Evolutionary conservation across 2,888 invertebrate species (phyloP).

Genomic region (Slavum lentiscoides): DNA sequence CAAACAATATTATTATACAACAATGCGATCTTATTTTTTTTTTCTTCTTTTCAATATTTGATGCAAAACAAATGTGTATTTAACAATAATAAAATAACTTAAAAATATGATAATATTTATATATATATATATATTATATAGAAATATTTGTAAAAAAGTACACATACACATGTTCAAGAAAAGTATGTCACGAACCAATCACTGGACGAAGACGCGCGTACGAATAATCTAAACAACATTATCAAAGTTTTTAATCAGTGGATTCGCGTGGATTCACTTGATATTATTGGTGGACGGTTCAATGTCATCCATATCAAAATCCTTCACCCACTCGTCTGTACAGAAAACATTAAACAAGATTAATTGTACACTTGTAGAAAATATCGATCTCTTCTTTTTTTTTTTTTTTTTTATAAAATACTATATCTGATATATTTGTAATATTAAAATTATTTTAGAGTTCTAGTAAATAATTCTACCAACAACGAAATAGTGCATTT

Average conservation of each 20-base stretch:
- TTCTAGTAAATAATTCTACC: background rate
- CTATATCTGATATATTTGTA: no score
- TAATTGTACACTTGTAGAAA: background rate
- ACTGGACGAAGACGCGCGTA: background rate
- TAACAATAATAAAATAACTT: constrained; percentile 44
- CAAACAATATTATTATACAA: background rate
- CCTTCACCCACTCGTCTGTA: constrained; percentile 65
- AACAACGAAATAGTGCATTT: background rate
- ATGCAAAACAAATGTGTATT: constrained; percentile 23
- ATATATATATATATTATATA: background rate
- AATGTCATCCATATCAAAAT: constrained; percentile 62
- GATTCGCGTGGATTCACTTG: background rate
- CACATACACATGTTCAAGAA: background rate
- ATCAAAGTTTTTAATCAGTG: background rate
- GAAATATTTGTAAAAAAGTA: background rate
- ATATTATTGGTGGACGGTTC: constrained; percentile 36
- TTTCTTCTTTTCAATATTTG: background rate
- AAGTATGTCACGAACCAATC: background rate
- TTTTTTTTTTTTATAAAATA: background rate
- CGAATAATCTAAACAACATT: constrained; percentile 24
- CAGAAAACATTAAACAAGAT: background rate
- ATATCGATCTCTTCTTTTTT: no score
- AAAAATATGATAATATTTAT: constrained; percentile 20
- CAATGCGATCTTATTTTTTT: background rate
- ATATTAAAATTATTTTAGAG: background rate